Base-by-base conservation (phyloP, 1,140 invertebrate species). In the Argopecten irradians region DNA sequence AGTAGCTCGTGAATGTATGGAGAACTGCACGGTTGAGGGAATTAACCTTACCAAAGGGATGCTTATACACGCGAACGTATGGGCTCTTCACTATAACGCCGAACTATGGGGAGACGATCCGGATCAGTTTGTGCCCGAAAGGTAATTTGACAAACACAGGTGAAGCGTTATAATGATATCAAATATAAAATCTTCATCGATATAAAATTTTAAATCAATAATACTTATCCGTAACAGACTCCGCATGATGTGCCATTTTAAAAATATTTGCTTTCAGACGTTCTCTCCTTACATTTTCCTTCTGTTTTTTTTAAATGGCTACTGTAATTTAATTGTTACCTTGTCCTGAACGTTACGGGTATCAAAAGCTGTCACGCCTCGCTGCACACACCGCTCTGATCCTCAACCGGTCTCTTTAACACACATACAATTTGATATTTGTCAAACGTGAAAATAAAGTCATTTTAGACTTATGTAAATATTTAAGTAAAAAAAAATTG, bases 41-140 rank as follows among this genome's bases (percentile, higher is more conserved):
- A 85, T 94, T 43, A 83, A 90, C 14, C 93, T 96, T 13, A 94
- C 94, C 82, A 90, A 93, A 19, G 95, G 94, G 0, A 94, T 93
- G 89, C 87, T 94, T n/a, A 93, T 96, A 9, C 93, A 94, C 36
- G 94, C 94, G 22, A 95, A 96, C 87, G 91, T 95, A 0, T 95
- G 94, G 94, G 92, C 93, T 35, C 84, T 96, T 35, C 95, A 96
- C 87, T 93, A 94, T 71, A 92, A 95, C 89, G 86, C 91, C 34
- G 90, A 92, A 11, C 90, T 95, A 22, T 96, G 95, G 95, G 95
- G 95, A 28, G 90, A 93, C 7, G 91, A 95, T 90, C 91, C 94
- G 13, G 88, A 93, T 36, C 85, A 89, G 14, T 95, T 95, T 88
- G 90, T 94, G 71, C 95, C 95, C 36, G 89, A 92, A 89, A 94